phyloP scores from a whole-genome alignment of 1,140 invertebrate species.

The Brachystomella parvula region DNA sequence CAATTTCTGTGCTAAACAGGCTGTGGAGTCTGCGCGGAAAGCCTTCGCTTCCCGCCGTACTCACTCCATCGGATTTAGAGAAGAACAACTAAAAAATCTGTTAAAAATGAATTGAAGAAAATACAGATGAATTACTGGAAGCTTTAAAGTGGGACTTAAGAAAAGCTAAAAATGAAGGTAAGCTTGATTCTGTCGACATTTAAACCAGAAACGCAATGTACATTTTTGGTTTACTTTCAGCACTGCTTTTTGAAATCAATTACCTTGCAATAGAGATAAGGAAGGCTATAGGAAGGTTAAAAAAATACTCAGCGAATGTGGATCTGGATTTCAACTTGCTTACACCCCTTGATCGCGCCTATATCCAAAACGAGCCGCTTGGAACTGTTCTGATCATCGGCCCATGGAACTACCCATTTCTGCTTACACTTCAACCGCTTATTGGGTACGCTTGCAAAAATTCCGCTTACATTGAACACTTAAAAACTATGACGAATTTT shows the following conservation, averaged over 20 bases:
- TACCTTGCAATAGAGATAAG: slow-evolving; percentile 22
- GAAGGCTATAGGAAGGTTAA: slow-evolving; percentile 15
- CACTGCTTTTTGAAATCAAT: slow-evolving; percentile 29
- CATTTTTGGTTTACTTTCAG: slow-evolving; percentile 3
- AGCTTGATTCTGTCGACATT: background rate
- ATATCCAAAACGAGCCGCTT: slow-evolving; percentile 22
- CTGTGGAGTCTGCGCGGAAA: background rate
- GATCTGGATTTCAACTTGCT: slow-evolving; percentile 25
- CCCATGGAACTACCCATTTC: slow-evolving; percentile 28
- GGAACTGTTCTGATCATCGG: slow-evolving; percentile 23
- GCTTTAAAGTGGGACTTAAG: slow-evolving; percentile 24
- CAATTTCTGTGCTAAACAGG: background rate
- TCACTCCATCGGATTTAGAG: background rate
- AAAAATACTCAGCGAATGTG: slow-evolving; percentile 11
- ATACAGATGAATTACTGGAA: slow-evolving; percentile 20
- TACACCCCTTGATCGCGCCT: slow-evolving; percentile 18
- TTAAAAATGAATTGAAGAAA: slow-evolving; percentile 18
- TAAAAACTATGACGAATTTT: background rate
- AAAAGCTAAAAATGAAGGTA: slow-evolving; percentile 30
- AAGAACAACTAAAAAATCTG: slow-evolving; percentile 18
- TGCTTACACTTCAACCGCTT: slow-evolving; percentile 17
- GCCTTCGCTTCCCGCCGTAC: slow-evolving; percentile 11
- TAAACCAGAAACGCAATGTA: background rate
- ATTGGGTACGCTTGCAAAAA: slow-evolving; percentile 2
- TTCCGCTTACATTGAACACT: background rate